Evolutionary conservation across 2,888 invertebrate species (phyloP), one percentile per base, ranked within the genome.

Genomic region (Gastracanthus pulcherrimus): DNA sequence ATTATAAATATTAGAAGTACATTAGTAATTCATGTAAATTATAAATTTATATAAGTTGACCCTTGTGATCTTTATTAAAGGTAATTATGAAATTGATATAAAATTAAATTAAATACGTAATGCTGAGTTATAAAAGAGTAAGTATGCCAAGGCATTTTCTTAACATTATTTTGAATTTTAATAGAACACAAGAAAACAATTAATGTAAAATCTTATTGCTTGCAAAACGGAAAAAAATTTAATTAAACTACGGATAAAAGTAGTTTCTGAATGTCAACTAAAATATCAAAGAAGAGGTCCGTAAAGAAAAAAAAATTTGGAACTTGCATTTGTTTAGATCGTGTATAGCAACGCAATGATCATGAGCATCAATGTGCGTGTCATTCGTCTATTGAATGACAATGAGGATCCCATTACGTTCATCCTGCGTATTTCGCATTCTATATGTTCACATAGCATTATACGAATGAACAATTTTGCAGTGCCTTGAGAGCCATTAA

Each of bases 381-480:
- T 38, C 38, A 48, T 48, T 51, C 36, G 16, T 48, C 48, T 48
- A 75, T 75, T 62, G 74, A 51, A 62, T 75, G 36, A 26, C 48
- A 64, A 75, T 64, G 64, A n/a, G 26, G 48, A 75, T 51, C 5
- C 64, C 31, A 64, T 29, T 23, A 60, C 19, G 34, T 11, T 60
- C 29, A 19, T 34, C 16, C n/a, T 48, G 6, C 31, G 29, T 19
- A 4, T 13, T 19, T 16, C 23, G 13, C 58, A 55, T 34, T 70
- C 23, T 38, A 16, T 36, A 19, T 36, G 38, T 5, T 13, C 58
- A 2, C 29, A 26, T 29, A n/a, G 34, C 34, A 23, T 19, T 62
- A 34, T 36, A 31, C 31, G n/a, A 62, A 62, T 62, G 62, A 62
- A 62, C 60, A 36, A 62, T 19, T 34, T 62, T 19, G 31, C 31